Conservation (phyloP, 2,888 invertebrate species). For the Diaprepes abbreviatus region DNA sequence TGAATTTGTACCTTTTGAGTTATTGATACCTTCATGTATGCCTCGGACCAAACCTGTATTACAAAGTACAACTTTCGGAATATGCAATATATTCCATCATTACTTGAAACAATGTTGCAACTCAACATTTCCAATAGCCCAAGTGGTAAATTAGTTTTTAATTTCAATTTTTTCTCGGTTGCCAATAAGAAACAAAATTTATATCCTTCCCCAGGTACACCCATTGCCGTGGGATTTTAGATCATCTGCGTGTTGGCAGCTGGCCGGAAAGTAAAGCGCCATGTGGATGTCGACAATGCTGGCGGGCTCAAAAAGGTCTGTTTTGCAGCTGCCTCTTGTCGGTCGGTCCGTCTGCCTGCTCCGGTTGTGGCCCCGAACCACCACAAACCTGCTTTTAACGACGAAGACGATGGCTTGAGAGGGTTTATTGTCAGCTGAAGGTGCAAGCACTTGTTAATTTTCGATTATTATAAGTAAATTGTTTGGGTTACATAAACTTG, state of each 20-base stretch:
- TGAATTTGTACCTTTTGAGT: no score
- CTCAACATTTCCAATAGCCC: no score
- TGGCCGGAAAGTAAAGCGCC: slow-evolving; percentile 44
- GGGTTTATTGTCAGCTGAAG: slow-evolving; percentile 9
- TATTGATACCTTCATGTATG: no score
- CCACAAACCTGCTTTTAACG: slow-evolving; percentile 37
- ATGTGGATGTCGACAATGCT: slow-evolving; percentile 41
- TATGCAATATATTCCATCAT: no score
- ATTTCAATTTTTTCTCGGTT: neutral
- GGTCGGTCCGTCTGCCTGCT: slow-evolving; percentile 28
- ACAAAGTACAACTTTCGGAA: no score
- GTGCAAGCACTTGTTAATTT: slow-evolving; percentile 22
- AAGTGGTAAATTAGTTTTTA: neutral
- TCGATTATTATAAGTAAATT: no score
- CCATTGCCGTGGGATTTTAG: slow-evolving; percentile 38
- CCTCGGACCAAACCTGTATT: no score
- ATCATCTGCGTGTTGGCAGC: slow-evolving; percentile 51
- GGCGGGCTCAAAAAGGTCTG: slow-evolving; percentile 57
- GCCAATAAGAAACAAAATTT: slow-evolving; percentile 8
- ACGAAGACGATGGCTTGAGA: neutral
- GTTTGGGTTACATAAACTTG: no score
- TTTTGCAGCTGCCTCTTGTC: slow-evolving; percentile 56
- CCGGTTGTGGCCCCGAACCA: slow-evolving; percentile 6
- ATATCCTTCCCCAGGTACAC: slow-evolving; percentile 32
- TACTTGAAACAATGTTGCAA: no score